A percentile compares a stretch with the other conserved stretches of the same genome.
phyloP scores from a whole-genome alignment of 2,113 vertebrate genomes.

The Cynocephalus volans region DNA sequence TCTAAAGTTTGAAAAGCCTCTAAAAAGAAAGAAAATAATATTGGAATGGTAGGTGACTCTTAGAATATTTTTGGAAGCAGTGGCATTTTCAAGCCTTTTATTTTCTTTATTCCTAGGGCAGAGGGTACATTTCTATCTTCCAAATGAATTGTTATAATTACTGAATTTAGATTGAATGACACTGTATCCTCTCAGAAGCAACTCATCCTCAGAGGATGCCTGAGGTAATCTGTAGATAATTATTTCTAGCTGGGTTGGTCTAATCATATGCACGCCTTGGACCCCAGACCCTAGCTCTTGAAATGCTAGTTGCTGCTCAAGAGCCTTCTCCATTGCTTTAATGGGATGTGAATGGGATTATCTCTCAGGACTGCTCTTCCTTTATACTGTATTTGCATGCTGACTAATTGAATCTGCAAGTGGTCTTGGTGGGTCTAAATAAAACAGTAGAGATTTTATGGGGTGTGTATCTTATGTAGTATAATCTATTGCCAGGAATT shows the following conservation, averaged over 20 bases:
- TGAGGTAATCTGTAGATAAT: constrained; percentile 71
- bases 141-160: constrained; percentile 72
- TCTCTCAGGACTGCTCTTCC: constrained; percentile 30
- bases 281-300: constrained; percentile 37
- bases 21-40: background rate
- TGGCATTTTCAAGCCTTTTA: background rate
- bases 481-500: background rate
- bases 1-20: background rate
- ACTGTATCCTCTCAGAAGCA: constrained; percentile 47
- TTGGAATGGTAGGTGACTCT: background rate
- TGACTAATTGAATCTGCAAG: constrained; percentile 54
- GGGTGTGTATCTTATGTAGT: background rate
- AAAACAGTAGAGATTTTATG: background rate
- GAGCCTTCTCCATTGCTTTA: constrained; percentile 61
- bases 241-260: constrained; percentile 40
- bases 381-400: background rate
- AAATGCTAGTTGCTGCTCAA: constrained; percentile 61
- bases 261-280: constrained; percentile 49
- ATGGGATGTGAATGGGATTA: constrained; percentile 39
- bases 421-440: constrained; percentile 55
- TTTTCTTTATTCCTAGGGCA: constrained; percentile 54
- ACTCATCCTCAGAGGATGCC: constrained; percentile 37
- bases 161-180: constrained; percentile 61
- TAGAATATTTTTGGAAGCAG: background rate
- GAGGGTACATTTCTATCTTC: constrained; percentile 53